Conservation (phyloP, 2,113 vertebrate species). For the Myodes glareolus region DNA sequence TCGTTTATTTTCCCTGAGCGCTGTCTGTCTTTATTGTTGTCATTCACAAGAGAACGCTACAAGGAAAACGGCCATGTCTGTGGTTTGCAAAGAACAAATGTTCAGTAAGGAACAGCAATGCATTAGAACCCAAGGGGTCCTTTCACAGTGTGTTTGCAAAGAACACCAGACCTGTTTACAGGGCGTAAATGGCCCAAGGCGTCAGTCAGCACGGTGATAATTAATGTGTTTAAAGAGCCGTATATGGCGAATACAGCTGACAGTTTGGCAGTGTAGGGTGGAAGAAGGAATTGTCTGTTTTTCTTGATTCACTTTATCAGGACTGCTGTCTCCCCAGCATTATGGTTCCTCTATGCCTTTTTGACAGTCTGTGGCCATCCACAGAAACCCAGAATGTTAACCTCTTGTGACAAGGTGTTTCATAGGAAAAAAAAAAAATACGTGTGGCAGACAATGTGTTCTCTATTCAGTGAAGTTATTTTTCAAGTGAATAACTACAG, state of each 20-base stretch:
- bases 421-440: constrained; percentile 9
- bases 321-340: not conserved
- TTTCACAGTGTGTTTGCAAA: constrained; percentile 42
- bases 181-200: constrained; percentile 56
- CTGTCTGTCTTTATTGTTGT: constrained; percentile 7
- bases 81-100: constrained; percentile 65
- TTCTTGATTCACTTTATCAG: constrained; percentile 52
- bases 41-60: constrained; percentile 17
- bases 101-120: constrained; percentile 52
- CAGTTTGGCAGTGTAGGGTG: constrained; percentile 14
- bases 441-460: not conserved
- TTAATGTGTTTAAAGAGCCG: constrained; percentile 66
- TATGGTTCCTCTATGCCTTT: not conserved
- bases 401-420: constrained; percentile 22
- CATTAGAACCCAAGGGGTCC: constrained; percentile 26
- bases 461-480: constrained; percentile 33
- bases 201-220: constrained; percentile 61
- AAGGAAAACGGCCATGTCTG: constrained; percentile 49
- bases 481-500: constrained; percentile 15
- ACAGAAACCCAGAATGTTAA: not conserved
- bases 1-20: constrained; percentile 48
- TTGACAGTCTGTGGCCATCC: not conserved
- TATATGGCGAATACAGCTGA: constrained; percentile 57
- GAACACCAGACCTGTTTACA: constrained; percentile 71
- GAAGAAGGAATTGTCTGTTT: constrained; percentile 35